Evolutionary conservation across 2,797 vertebrate genomes (phyloP).

Genomic region (Muscicapa striata): DNA sequence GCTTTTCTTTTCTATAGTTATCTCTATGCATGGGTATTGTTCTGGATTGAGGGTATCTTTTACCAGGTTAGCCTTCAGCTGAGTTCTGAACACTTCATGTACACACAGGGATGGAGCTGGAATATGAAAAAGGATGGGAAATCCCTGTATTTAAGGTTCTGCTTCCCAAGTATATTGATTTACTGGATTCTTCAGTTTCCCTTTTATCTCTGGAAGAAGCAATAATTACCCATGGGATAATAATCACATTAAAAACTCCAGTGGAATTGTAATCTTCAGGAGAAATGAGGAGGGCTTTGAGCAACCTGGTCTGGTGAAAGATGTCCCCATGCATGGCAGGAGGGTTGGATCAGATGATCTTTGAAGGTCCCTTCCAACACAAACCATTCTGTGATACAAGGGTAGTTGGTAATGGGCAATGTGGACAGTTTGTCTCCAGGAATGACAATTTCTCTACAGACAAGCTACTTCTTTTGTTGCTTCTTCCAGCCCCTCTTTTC

Average conservation of each 20-base stretch:
- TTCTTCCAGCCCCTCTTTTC: neutral
- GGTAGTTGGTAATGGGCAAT: fast-evolving
- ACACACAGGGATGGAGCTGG: neutral
- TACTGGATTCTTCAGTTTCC: neutral
- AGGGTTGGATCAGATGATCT: neutral
- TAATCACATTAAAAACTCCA: neutral
- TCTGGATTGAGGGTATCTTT: neutral
- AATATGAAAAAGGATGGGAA: neutral
- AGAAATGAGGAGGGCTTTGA: neutral
- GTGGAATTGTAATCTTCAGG: neutral
- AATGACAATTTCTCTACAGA: neutral
- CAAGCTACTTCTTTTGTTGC: neutral
- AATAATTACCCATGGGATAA: neutral
- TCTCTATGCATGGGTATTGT: fast-evolving
- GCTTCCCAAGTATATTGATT: neutral
- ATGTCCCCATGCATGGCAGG: neutral
- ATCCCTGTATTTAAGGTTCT: neutral
- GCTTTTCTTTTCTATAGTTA: neutral
- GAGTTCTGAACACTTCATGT: neutral
- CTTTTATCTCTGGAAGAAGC: neutral
- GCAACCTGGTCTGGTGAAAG: neutral
- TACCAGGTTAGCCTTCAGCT: neutral
- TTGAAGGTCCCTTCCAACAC: neutral
- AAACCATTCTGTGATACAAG: neutral
- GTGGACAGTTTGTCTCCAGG: neutral